Conservation (phyloP, 2,888 invertebrate genomes). For the Heteropelma amictum region DNA sequence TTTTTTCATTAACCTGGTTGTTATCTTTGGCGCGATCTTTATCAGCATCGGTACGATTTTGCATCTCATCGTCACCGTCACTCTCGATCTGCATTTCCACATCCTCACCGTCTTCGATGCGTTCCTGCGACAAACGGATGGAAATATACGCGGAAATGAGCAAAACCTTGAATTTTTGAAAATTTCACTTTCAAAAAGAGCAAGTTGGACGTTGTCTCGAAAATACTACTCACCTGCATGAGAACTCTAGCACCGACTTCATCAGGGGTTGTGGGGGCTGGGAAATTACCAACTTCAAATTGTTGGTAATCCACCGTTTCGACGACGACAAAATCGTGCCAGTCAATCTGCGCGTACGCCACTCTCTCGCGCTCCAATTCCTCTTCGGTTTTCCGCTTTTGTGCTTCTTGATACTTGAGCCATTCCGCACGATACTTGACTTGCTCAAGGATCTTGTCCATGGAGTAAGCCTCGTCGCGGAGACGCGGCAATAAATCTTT, state of each 20-base stretch:
- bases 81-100: constrained; percentile 95
- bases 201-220: neutral
- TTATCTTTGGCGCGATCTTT: constrained; percentile 79
- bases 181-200: no score
- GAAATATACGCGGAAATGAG: neutral
- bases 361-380: constrained; percentile 96
- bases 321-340: constrained; percentile 99
- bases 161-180: neutral
- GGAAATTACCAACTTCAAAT: constrained; percentile 96
- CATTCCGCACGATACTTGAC: constrained; percentile 97
- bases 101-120: constrained; percentile 89
- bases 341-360: constrained; percentile 98
- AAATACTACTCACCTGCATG: constrained; percentile 83
- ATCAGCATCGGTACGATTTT: constrained; percentile 73
- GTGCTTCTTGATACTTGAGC: constrained; percentile 96
- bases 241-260: constrained; percentile 97
- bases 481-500: constrained; percentile 92
- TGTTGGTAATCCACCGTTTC: constrained; percentile 99
- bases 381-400: constrained; percentile 95
- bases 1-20: constrained; percentile 73
- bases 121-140: constrained; percentile 80
- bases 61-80: constrained; percentile 84
- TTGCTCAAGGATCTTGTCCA: constrained; percentile 87
- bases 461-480: constrained; percentile 86
- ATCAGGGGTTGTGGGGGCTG: constrained; percentile 97